Percentiles rank a stretch among this genome's conserved stretches.
Evolutionary conservation across 2,113 vertebrate genomes (phyloP).

Genomic region (Pleuronectes platessa): DNA sequence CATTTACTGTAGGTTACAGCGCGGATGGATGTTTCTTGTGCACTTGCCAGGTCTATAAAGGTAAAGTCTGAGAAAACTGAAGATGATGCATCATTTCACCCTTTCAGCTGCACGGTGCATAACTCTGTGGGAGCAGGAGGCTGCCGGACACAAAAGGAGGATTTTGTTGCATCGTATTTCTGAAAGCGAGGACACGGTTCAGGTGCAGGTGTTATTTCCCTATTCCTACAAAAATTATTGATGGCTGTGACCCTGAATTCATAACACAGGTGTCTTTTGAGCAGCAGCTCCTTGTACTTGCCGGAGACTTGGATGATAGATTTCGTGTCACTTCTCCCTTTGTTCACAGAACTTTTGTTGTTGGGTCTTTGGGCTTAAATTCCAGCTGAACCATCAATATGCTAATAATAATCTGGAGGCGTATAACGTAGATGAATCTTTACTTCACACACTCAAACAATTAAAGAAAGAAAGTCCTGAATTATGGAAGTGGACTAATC

Average conservation of each 20-base stretch:
- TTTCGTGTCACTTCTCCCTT: slow-evolving; percentile 6
- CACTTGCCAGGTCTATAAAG: background rate
- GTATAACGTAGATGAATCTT: background rate
- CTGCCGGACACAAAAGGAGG: background rate
- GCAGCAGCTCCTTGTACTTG: slow-evolving; percentile 26
- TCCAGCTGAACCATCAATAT: background rate
- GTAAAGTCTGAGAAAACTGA: background rate
- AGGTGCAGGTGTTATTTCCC: slow-evolving; percentile 6
- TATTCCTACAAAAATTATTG: background rate
- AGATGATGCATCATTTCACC: background rate
- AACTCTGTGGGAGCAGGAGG: slow-evolving; percentile 4
- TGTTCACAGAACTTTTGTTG: slow-evolving; percentile 1
- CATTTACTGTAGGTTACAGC: too few relatives aligned
- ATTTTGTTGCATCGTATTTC: background rate
- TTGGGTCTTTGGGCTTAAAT: slow-evolving; percentile 6
- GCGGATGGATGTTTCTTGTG: background rate
- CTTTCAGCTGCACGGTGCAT: background rate
- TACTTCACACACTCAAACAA: background rate
- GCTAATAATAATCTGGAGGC: background rate
- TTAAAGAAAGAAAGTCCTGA: background rate
- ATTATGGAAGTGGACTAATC: too few relatives aligned
- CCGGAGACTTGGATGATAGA: slow-evolving; percentile 4
- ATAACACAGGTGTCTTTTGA: background rate
- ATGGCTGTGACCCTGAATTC: slow-evolving; percentile 25
- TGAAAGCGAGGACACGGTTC: background rate